Percentiles rank a stretch among this genome's conserved stretches.
Conservation (phyloP, 2,797 vertebrate species). For the Lacerta viridis region DNA sequence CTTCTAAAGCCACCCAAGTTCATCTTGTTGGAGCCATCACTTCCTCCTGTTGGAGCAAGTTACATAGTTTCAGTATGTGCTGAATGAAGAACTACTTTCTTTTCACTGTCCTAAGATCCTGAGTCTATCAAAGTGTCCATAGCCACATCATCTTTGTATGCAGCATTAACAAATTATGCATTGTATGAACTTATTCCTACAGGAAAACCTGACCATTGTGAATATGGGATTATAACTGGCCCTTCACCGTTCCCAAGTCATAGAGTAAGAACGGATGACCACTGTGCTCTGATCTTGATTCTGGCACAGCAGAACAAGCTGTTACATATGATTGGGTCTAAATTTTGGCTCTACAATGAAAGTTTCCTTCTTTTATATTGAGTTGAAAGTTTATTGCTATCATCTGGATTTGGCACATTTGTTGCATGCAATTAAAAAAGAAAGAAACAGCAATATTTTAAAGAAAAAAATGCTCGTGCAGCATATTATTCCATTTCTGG, state of each 20-base stretch:
- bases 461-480: not conserved
- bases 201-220: not conserved
- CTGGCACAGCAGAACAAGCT: not conserved
- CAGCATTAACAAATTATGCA: not conserved
- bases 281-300: not conserved
- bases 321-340: not conserved
- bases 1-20: too few species aligned
- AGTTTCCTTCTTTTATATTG: not conserved
- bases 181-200: not conserved
- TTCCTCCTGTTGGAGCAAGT: too few species aligned
- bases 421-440: too few species aligned
- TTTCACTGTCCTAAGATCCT: too few species aligned
- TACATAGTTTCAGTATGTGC: too few species aligned
- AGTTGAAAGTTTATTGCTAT: not conserved
- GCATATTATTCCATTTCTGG: slow-evolving; percentile 1
- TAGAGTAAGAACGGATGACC: not conserved
- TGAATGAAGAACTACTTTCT: too few species aligned
- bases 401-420: not conserved
- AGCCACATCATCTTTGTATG: not conserved
- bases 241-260: not conserved
- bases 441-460: too few species aligned
- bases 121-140: too few species aligned
- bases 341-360: not conserved
- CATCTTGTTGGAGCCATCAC: too few species aligned
- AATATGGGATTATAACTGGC: not conserved